These are phyloP conservation scores for Endomychus coccineus DNA, from an alignment of 2,888 invertebrate species.

Conservation along the genomic window DNA sequence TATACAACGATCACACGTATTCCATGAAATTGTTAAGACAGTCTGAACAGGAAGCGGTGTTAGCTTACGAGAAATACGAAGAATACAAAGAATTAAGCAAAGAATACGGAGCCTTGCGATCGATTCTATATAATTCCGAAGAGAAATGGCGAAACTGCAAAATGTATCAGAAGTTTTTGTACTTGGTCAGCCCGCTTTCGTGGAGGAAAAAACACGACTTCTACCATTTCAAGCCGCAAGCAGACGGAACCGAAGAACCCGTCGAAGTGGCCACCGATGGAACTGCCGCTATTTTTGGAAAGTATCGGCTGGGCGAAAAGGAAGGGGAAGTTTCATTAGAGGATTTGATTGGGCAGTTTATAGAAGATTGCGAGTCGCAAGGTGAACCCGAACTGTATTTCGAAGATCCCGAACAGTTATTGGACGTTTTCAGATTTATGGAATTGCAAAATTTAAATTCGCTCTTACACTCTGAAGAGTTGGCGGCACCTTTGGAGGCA, in stretches of 20 bases:
- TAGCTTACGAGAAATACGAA: conserved; percentile 43
- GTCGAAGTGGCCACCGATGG: conserved; percentile 15
- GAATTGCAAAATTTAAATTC: conserved; percentile 58
- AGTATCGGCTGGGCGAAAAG: conserved; percentile 24
- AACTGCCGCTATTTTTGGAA: conserved; percentile 28
- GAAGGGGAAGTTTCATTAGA: conserved; percentile 33
- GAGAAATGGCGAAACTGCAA: conserved; percentile 56
- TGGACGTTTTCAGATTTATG: conserved; percentile 52
- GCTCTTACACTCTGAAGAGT: conserved; percentile 52
- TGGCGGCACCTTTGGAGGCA: conserved; percentile 48
- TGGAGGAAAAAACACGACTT: conserved; percentile 52
- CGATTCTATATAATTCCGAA: conserved; percentile 51
- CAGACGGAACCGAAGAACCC: conserved; percentile 17
- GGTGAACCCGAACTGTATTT: conserved; percentile 52
- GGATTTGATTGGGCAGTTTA: conserved; percentile 45
- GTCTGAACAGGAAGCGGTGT: conserved; percentile 45
- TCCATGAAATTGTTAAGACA: conserved; percentile 51
- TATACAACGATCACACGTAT: conserved; percentile 53
- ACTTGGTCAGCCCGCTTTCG: conserved; percentile 55
- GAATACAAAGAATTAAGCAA: conserved; percentile 46
- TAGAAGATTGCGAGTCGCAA: conserved; percentile 42
- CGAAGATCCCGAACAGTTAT: conserved; percentile 48
- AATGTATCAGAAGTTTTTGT: conserved; percentile 62
- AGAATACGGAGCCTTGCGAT: conserved; percentile 38
- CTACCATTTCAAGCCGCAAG: conserved; percentile 22